These are phyloP conservation scores for Eunapius fragilis DNA, from an alignment of 37 sponge, comb jelly and placozoan genomes.

Conservation along the genomic window DNA sequence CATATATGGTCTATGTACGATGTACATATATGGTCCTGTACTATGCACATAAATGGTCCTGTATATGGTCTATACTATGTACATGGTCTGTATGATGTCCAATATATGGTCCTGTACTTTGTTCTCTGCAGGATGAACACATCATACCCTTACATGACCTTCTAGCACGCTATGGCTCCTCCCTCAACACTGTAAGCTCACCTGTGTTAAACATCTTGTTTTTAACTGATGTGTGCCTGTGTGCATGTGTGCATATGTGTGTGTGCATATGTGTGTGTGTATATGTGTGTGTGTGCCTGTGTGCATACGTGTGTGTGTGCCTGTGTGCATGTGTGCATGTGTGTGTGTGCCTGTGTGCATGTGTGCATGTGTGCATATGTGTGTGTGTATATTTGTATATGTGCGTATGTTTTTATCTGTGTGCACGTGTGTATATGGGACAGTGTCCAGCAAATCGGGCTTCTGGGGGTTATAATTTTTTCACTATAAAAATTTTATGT, in stretches of 20 bases:
- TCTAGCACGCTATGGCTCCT: background rate
- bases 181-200: background rate
- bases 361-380: conserved; percentile 10
- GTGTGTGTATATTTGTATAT: background rate
- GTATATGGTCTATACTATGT: background rate
- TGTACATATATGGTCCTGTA: no score
- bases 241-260: no score
- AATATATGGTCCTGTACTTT: background rate
- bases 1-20: no score
- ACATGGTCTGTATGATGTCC: background rate
- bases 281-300: no score
- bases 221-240: no score
- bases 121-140: background rate
- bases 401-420: background rate
- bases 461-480: no score
- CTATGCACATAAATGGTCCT: no score
- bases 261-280: no score
- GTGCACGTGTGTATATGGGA: no score
- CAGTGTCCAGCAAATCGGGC: no score
- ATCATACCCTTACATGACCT: background rate
- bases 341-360: conserved; percentile 36
- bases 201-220: no score
- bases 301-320: background rate
- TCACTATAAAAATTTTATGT: no score
- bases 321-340: conserved; percentile 20